Base-by-base conservation (phyloP, 2,797 vertebrate species). In the Cirrhinus molitorella region DNA sequence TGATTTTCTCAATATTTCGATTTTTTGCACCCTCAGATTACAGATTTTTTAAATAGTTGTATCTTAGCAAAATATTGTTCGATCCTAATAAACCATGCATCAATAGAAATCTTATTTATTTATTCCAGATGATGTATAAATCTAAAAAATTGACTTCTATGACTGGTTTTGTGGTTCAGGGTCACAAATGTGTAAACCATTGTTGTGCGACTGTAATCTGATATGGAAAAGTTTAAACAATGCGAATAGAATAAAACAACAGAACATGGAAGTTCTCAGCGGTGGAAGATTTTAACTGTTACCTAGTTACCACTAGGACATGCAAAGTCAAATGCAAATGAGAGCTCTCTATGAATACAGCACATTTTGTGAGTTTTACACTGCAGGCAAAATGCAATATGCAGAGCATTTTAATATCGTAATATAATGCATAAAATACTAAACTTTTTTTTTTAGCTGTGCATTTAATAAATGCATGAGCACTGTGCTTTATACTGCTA, bases 251-350 rank as follows among this genome's bases (percentile, higher is more conserved):
- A 28, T 25, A n/a, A 11, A 72, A 40, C 31, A 19, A 45, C 13
- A 55, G 72, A 75, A 45, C 34, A n/a, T 31, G 63, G 49, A 57
- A 57, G 61, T 76, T 68, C 11, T 75, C 31, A 21, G 9, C 8
- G 49, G 23, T 55, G 49, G 34, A 23, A 67, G 40, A 40, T 51
- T 81, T 49, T 49, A 83, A 67, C 61, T 45, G 71, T 75, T 43
- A 72, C 68, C 47, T 73, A 40, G 61, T 13, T 51, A 74, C 59
- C 19, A 34, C 49, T 43, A 76, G 34, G 10, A 71, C 17, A 81
- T 81, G 79, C 79, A 81, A 81, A 80, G n/a, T 9, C 70, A 28
- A 51, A 75, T 76, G 61, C 63, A 83, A 83, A 83, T 59, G 37
- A 45, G 49, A 57, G n/a, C 49, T 65, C 14, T 82, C 57, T 9